Conservation (phyloP, 2,888 invertebrate species). For the Oscheius sp. region DNA sequence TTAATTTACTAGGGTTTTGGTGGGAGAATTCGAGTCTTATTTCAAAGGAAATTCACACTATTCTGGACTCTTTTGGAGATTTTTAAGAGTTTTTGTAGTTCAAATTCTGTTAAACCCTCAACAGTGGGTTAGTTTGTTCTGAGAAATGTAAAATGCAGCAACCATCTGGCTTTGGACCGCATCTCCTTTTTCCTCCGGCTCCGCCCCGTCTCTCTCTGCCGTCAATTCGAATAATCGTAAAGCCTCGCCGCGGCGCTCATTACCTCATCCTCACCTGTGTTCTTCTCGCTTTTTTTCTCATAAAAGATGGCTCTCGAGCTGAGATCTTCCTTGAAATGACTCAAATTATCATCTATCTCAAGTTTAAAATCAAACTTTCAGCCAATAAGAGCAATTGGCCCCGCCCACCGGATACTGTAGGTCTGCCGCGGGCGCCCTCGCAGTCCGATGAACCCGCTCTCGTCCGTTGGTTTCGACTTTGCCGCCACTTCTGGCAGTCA, state of each 20-base stretch:
- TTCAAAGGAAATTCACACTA: too few species aligned
- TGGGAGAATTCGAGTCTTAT: too few species aligned
- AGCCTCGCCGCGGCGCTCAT: conserved; percentile 20
- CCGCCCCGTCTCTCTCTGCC: conserved; percentile 14
- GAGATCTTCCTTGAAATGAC: neutral
- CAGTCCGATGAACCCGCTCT: conserved; percentile 39
- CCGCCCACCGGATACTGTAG: conserved; percentile 19
- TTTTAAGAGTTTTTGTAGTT: too few species aligned
- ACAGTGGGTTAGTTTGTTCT: too few species aligned
- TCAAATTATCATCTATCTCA: neutral
- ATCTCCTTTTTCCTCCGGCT: conserved; percentile 6
- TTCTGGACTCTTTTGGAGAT: too few species aligned
- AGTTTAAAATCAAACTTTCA: neutral
- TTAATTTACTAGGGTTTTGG: too few species aligned
- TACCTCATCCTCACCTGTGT: conserved; percentile 29
- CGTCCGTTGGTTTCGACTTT: conserved; percentile 48
- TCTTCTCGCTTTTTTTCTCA: conserved; percentile 13
- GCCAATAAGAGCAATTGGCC: conserved; percentile 7
- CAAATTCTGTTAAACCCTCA: too few species aligned
- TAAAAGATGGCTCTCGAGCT: neutral
- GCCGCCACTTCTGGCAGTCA: conserved; percentile 46
- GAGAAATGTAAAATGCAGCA: too few species aligned
- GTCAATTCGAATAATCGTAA: conserved; percentile 31
- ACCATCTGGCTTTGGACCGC: neutral
- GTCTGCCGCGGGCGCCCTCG: conserved; percentile 17